Conservation (phyloP, 2,797 vertebrate genomes). For the Enteromius afrohamiltoni region DNA sequence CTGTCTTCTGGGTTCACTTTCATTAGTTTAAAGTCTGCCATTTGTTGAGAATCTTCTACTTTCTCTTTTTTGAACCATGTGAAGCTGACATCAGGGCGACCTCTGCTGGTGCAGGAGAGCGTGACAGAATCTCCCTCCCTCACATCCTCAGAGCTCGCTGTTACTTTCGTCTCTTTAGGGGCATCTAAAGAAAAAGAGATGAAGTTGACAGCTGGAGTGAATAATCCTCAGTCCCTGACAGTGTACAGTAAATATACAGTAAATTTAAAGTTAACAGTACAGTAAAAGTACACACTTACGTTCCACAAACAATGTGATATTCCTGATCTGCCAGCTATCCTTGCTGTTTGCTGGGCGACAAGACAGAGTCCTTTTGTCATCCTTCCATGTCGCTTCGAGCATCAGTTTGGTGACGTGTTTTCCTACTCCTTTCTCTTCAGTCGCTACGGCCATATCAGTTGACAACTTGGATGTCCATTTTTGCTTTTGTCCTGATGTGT, state of each 20-base stretch:
- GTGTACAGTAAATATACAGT: neutral
- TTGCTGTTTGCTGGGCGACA: conserved; percentile 48
- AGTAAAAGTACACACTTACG: too few relatives aligned
- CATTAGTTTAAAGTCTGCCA: accelerated
- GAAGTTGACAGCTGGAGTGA: neutral
- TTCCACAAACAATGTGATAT: conserved; percentile 61
- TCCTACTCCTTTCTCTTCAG: accelerated
- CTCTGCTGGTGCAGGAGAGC: conserved; percentile 65
- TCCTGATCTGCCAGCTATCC: conserved; percentile 51
- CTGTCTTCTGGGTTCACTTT: neutral
- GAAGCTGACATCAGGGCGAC: conserved; percentile 40
- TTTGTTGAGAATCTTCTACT: accelerated
- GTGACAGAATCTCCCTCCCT: conserved; percentile 47
- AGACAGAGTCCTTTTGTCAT: conserved; percentile 63
- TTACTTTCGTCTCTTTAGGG: conserved; percentile 35
- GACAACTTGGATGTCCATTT: neutral
- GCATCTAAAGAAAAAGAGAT: conserved; percentile 61
- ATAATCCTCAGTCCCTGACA: neutral
- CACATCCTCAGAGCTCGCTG: accelerated
- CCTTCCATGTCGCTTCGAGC: conserved; percentile 10
- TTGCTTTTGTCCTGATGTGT: neutral
- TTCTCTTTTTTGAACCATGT: conserved; percentile 59
- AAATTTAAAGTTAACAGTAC: too few relatives aligned
- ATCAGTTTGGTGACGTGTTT: neutral
- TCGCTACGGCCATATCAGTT: accelerated